phyloP scores from a whole-genome alignment of 2,113 vertebrate species.

The Isichthys henryi region DNA sequence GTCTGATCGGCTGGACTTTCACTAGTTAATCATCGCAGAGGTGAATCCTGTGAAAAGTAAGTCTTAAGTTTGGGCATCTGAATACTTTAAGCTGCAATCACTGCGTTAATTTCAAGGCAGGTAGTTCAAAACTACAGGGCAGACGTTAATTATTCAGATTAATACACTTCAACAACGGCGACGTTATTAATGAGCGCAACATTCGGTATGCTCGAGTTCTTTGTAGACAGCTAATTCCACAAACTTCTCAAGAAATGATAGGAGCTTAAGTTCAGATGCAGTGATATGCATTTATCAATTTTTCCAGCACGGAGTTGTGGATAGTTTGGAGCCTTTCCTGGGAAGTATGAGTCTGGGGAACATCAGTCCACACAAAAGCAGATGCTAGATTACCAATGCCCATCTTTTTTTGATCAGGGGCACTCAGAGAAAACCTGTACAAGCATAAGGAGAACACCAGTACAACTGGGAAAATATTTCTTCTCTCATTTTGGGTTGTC shows the following conservation, averaged over 20 bases:
- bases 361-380: background rate
- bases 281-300: background rate
- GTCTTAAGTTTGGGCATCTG: background rate
- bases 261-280: background rate
- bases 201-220: background rate
- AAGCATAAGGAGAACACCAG: background rate
- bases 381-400: background rate
- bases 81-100: too few relatives aligned
- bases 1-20: background rate
- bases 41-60: too few relatives aligned
- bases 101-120: background rate
- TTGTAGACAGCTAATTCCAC: background rate
- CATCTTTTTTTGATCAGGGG: background rate
- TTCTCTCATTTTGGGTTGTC: background rate
- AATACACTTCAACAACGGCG: background rate
- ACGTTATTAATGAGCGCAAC: background rate
- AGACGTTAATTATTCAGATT: background rate
- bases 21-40: background rate
- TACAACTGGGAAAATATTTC: background rate
- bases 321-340: too few relatives aligned
- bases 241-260: background rate
- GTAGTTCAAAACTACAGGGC: background rate
- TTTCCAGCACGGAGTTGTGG: too few relatives aligned
- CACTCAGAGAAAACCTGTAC: background rate
- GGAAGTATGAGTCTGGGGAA: too few relatives aligned